Conservation (phyloP, 1,140 invertebrate genomes). For the Ceratoteleas bidentatus region DNA sequence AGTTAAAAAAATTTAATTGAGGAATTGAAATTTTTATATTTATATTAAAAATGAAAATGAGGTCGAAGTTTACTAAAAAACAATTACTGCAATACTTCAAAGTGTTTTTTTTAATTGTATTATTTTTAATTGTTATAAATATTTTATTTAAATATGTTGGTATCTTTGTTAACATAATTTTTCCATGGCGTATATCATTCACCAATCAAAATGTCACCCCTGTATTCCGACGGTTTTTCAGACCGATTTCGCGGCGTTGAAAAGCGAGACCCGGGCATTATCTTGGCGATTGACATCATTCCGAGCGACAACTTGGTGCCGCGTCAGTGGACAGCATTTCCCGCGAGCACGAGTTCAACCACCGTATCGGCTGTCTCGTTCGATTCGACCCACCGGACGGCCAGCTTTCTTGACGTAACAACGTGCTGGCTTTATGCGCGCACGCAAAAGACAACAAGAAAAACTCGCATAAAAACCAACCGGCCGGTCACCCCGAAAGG, state of each 20-base stretch:
- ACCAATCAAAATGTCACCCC: background rate
- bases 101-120: too few species aligned
- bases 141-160: too few species aligned
- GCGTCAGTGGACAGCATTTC: conserved; percentile 64
- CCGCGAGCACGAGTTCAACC: conserved; percentile 65
- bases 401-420: conserved; percentile 61
- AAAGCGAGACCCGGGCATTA: conserved; percentile 40
- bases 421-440: conserved; percentile 58
- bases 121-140: too few species aligned
- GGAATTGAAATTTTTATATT: too few species aligned
- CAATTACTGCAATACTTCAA: too few species aligned
- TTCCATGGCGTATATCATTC: background rate
- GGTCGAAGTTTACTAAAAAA: too few species aligned
- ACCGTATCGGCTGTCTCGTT: conserved; percentile 66
- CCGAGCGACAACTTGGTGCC: conserved; percentile 66
- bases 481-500: conserved; percentile 53
- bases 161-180: background rate
- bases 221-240: conserved; percentile 5
- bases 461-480: conserved; percentile 26
- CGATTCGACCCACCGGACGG: conserved; percentile 55
- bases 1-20: too few species aligned
- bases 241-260: conserved; percentile 27
- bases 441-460: conserved; percentile 46
- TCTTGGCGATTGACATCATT: conserved; percentile 65
- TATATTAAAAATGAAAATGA: too few species aligned